phyloP scores from a whole-genome alignment of 30 jellyfish, hydroid and myxozoan species.

The Nemopilema nomurai region DNA sequence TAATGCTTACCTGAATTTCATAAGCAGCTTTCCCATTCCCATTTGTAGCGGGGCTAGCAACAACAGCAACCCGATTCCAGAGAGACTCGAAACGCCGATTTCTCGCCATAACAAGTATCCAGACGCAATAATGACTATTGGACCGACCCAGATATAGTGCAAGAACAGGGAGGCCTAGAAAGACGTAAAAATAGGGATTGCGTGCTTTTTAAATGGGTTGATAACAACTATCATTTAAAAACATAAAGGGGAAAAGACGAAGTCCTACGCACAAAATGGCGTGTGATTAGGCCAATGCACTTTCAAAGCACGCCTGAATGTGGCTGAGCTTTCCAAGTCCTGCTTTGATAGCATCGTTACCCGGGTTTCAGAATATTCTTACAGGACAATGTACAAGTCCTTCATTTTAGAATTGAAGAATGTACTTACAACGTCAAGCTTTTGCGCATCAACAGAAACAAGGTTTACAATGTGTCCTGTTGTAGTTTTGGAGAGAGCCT shows the following conservation, averaged over 20 bases:
- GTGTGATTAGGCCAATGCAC: too few species aligned
- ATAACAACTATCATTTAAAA: neutral
- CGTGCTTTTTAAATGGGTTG: neutral
- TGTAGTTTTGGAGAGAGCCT: slow-evolving; percentile 54
- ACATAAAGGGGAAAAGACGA: neutral
- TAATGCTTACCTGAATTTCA: slow-evolving; percentile 72
- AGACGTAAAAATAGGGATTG: too few species aligned
- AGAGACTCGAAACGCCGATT: slow-evolving; percentile 74
- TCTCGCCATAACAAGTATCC: slow-evolving; percentile 65
- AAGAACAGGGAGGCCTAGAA: slow-evolving; percentile 78
- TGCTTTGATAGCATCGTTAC: too few species aligned
- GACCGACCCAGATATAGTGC: slow-evolving; percentile 84
- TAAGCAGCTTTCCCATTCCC: slow-evolving; percentile 75
- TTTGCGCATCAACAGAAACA: slow-evolving; percentile 80
- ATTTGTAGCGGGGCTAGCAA: slow-evolving; percentile 78
- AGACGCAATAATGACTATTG: slow-evolving; percentile 49
- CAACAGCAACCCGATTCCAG: slow-evolving; percentile 84
- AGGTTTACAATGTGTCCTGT: slow-evolving; percentile 86
- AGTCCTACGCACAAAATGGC: too few species aligned
- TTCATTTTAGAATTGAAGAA: too few species aligned
- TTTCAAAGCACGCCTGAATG: too few species aligned
- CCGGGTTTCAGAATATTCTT: too few species aligned
- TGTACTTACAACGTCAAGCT: slow-evolving; percentile 69
- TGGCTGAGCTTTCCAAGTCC: too few species aligned
- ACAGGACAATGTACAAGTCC: too few species aligned